Evolutionary conservation across 1,140 invertebrate species (phyloP).

Genomic region (Lasioglossum albipes): DNA sequence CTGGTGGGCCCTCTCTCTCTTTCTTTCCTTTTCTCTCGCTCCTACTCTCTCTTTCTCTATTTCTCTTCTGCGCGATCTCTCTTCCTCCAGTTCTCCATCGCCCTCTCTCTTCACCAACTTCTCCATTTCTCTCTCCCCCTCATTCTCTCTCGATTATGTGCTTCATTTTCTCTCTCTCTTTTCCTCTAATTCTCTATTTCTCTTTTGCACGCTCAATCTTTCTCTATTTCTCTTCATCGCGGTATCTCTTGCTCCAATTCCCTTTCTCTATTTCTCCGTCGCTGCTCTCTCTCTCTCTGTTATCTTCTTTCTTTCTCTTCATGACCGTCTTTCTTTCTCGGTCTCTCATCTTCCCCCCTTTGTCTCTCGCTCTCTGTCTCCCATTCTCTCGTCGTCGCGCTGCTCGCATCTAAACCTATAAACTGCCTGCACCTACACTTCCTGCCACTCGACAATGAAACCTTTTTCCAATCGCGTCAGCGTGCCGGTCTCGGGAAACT

Average conservation of each 20-base stretch:
- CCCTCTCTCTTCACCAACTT: too few species aligned
- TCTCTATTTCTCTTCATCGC: constrained; percentile 12
- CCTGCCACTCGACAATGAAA: constrained; percentile 40
- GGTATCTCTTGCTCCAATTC: constrained; percentile 45
- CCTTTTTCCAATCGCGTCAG: constrained; percentile 54
- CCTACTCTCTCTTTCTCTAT: background rate
- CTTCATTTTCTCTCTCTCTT: constrained; percentile 24
- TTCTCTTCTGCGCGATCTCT: constrained; percentile 36
- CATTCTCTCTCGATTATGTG: background rate
- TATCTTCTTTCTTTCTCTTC: constrained; percentile 55
- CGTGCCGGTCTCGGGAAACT: constrained; percentile 5
- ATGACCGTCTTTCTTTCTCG: constrained; percentile 5
- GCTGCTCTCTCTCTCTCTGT: background rate
- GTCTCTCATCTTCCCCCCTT: background rate
- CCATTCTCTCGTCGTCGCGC: constrained; percentile 4
- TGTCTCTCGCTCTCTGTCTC: constrained; percentile 9
- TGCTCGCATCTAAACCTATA: constrained; percentile 55
- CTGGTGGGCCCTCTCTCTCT: constrained; percentile 56
- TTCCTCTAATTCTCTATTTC: background rate
- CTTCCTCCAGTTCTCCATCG: constrained; percentile 37
- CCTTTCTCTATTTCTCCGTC: constrained; percentile 18
- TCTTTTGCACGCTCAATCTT: constrained; percentile 52
- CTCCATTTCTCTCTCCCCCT: background rate
- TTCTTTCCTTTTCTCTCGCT: constrained; percentile 31
- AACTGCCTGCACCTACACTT: constrained; percentile 56